Conservation (phyloP, 2,888 invertebrate genomes). For the Drosophila paranaensis region DNA sequence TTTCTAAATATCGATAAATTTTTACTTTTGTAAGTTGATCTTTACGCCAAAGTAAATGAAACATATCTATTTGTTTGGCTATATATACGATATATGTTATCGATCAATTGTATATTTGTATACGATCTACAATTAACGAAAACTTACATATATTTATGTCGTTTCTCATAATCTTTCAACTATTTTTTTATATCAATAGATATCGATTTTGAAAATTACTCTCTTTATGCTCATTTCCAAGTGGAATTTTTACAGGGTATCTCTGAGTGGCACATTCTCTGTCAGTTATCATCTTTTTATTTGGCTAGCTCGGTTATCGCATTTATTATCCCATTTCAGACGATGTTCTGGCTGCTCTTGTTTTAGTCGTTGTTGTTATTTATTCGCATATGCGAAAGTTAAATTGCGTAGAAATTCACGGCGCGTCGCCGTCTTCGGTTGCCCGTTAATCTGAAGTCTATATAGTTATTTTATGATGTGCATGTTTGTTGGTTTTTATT, state of each 20-base stretch:
- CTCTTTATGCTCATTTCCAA: not conserved
- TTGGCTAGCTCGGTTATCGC: constrained; percentile 49
- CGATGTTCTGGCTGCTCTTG: constrained; percentile 16
- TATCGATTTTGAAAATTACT: not conserved
- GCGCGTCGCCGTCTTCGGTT: constrained; percentile 55
- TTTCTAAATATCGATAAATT: not conserved
- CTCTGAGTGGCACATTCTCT: not conserved
- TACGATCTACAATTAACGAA: no score
- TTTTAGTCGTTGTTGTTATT: constrained; percentile 15
- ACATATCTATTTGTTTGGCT: no score
- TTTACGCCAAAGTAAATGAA: no score
- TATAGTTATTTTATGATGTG: constrained; percentile 76
- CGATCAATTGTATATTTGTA: no score
- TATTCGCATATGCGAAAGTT: constrained; percentile 65
- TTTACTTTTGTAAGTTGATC: not conserved
- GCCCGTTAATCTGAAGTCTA: constrained; percentile 47
- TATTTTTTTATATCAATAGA: not conserved
- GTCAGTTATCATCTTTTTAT: constrained; percentile 1
- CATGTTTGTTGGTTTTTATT: constrained; percentile 54
- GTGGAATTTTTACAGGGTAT: not conserved
- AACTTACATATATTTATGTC: no score
- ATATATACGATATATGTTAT: no score
- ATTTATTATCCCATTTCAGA: constrained; percentile 65
- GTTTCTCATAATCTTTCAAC: no score
- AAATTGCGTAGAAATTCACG: constrained; percentile 78